phyloP scores from a whole-genome alignment of 2,888 invertebrate genomes.

The Tenthredo distinguenda region DNA sequence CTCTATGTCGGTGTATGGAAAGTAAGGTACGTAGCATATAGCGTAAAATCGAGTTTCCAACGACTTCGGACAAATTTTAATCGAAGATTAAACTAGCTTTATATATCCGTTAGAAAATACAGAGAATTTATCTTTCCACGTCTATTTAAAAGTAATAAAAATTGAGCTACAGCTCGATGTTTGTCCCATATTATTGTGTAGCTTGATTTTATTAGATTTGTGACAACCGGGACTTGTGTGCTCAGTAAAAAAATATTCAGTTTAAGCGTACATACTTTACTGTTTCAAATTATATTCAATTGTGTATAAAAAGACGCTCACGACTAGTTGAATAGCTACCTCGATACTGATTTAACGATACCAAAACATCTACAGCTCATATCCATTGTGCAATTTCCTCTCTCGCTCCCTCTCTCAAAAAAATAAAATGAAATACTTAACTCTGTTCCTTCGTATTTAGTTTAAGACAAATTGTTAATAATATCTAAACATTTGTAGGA shows the following conservation, averaged over 20 bases:
- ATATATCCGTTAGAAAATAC: background rate
- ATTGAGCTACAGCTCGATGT: background rate
- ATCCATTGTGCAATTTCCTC: constrained; percentile 27
- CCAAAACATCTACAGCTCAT: constrained; percentile 8
- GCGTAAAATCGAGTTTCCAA: background rate
- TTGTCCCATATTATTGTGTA: background rate
- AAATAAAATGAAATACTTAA: background rate
- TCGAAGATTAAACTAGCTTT: background rate
- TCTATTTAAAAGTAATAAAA: background rate
- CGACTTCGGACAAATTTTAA: background rate
- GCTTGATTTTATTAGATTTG: background rate
- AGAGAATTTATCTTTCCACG: background rate
- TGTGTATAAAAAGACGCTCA: background rate
- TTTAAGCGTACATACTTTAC: constrained; percentile 16
- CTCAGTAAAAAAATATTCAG: background rate
- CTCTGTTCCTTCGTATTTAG: constrained; percentile 17
- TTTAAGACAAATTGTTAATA: background rate
- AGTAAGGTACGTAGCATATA: constrained; percentile 24
- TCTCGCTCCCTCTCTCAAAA: background rate
- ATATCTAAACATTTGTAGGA: constrained; percentile 22
- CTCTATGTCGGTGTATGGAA: constrained; percentile 4
- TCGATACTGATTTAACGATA: constrained; percentile 27
- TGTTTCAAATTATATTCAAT: background rate
- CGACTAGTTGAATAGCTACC: constrained; percentile 35
- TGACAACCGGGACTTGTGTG: background rate